Evolutionary conservation across 2,113 vertebrate species (phyloP).

Genomic region (Erpornis zantholeuca): DNA sequence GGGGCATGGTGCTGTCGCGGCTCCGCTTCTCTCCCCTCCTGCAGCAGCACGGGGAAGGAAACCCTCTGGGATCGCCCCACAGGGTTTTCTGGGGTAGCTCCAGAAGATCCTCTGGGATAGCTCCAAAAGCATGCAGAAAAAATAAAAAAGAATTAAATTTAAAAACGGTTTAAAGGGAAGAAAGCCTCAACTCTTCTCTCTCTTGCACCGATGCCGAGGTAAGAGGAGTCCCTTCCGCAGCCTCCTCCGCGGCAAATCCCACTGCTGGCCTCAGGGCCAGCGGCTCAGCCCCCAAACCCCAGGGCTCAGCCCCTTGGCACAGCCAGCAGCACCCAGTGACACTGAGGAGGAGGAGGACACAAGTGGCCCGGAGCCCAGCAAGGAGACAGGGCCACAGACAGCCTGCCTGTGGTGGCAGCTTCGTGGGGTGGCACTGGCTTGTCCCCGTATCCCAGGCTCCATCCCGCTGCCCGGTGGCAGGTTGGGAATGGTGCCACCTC

Average conservation of each 20-base stretch:
- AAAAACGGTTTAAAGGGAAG: fast-evolving
- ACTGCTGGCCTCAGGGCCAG: fast-evolving
- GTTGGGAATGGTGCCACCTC: background rate
- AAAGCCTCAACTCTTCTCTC: background rate
- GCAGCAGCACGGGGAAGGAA: background rate
- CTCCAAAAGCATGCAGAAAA: background rate
- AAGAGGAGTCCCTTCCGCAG: background rate
- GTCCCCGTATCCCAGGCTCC: background rate
- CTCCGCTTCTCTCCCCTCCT: background rate
- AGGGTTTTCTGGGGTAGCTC: background rate
- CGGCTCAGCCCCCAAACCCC: background rate
- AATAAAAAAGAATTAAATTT: too few relatives aligned
- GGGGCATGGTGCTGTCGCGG: background rate
- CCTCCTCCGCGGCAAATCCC: background rate
- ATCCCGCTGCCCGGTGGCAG: background rate
- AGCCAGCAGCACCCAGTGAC: background rate
- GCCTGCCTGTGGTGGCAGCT: background rate
- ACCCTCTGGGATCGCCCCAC: background rate
- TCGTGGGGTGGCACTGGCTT: fast-evolving
- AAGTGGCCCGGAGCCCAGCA: background rate
- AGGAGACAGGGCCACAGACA: background rate
- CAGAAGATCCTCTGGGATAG: background rate
- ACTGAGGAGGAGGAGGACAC: background rate
- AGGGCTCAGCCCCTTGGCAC: background rate
- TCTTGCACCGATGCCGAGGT: fast-evolving